phyloP scores from a whole-genome alignment of 2,113 vertebrate genomes.

The Ginglymostoma cirratum region DNA sequence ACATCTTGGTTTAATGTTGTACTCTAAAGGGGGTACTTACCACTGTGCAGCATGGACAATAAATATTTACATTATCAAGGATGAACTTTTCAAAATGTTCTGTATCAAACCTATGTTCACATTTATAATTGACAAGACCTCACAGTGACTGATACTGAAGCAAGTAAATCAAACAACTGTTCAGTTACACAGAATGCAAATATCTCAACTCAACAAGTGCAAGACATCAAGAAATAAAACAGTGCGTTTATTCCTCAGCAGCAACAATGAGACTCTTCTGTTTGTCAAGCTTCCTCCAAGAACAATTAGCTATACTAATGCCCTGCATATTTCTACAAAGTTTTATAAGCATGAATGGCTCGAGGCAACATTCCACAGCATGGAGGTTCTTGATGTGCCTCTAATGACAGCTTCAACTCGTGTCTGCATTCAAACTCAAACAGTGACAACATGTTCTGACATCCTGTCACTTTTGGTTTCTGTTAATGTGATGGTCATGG shows the following conservation, averaged over 20 bases:
- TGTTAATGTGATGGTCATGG: background rate
- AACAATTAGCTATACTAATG: background rate
- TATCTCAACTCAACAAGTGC: background rate
- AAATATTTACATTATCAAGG: background rate
- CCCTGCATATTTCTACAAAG: background rate
- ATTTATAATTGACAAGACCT: background rate
- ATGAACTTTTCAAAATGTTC: background rate
- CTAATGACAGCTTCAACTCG: too few species aligned
- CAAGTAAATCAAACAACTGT: background rate
- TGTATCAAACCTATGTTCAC: background rate
- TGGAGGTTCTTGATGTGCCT: background rate
- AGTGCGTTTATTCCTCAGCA: too few species aligned
- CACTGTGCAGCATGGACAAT: background rate
- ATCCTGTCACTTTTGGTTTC: background rate
- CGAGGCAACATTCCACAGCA: background rate
- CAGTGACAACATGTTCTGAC: background rate
- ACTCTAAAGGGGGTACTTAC: too few species aligned
- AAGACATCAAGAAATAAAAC: background rate
- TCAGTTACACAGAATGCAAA: background rate
- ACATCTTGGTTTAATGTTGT: too few species aligned
- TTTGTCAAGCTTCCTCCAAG: background rate
- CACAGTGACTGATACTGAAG: background rate
- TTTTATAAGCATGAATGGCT: background rate
- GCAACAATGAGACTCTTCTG: too few species aligned
- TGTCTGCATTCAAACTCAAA: background rate